Evolutionary conservation across 2,113 vertebrate genomes (phyloP).

Genomic region (Reinhardtius hippoglossoides): DNA sequence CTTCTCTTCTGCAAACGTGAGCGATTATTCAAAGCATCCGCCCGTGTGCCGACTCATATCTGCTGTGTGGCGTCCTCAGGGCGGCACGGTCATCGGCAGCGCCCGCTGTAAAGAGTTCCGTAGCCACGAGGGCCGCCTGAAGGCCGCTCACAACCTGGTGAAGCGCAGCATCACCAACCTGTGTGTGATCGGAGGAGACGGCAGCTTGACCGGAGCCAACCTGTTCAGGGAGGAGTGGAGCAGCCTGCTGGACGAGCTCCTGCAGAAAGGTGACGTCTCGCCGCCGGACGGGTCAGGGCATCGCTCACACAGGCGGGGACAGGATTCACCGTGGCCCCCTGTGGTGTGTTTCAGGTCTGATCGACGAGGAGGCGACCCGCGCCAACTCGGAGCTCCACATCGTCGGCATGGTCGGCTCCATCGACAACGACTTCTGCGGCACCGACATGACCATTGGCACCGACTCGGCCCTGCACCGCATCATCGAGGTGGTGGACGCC

Average conservation of each 20-base stretch:
- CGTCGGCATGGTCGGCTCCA: conserved; percentile 99
- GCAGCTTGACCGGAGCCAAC: conserved; percentile 95
- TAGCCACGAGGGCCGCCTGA: conserved; percentile 88
- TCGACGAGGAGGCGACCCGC: conserved; percentile 81
- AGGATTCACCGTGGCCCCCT: not conserved
- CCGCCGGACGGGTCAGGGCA: not conserved
- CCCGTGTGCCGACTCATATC: too few relatives aligned
- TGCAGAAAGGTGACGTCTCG: conserved; percentile 76
- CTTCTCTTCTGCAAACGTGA: too few relatives aligned
- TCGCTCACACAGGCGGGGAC: too few relatives aligned
- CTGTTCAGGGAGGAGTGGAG: conserved; percentile 95
- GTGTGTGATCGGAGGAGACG: conserved; percentile 96
- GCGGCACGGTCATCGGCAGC: conserved; percentile 96
- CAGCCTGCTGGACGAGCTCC: conserved; percentile 88
- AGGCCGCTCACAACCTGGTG: conserved; percentile 89
- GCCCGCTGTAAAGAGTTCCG: conserved; percentile 94
- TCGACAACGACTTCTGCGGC: conserved; percentile 99
- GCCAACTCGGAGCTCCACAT: conserved; percentile 89
- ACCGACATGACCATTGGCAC: conserved; percentile 99
- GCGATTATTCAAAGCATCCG: too few relatives aligned
- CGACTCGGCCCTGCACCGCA: conserved; percentile 95
- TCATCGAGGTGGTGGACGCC: conserved; percentile 97
- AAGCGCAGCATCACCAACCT: conserved; percentile 90
- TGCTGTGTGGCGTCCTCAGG: conserved; percentile 74
- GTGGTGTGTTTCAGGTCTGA: conserved; percentile 82